Evolutionary conservation across 2,797 vertebrate genomes (phyloP), one percentile per base, ranked within the genome.

Genomic region (Poeciliopsis infans): DNA sequence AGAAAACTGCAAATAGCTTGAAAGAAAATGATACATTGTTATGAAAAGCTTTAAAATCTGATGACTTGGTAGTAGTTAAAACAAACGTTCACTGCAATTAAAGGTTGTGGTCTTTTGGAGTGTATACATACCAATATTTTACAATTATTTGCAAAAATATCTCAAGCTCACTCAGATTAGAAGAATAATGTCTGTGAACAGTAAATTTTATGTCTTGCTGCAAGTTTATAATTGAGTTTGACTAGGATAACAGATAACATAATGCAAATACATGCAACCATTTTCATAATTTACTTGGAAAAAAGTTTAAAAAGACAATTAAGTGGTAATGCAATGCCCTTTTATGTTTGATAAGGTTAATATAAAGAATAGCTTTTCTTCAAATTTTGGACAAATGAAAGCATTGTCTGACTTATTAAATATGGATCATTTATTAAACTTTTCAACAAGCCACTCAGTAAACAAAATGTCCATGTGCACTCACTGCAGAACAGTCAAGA

Each of bases 391-490:
- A 10, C 47, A 11, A 73, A 64, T 75, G 1, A 57, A 41, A 13
- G 76, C 12, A 71, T 31, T 33, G 11, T 13, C 71, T 11, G 61
- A 72, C 39, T 83, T 75, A 68, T 82, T 86, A 15, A 89, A 82
- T 49, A 76, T 20, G 80, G 79, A 78, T 83, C 0, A 46, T 95
- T 94, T 94, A 94, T 92, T 94, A 70, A 91, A 87, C 33, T 36
- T 79, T 81, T 15, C 53, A 16, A 78, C 36, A 71, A 23, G 71
- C 53, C 82, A 84, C 79, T 84, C 68, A 79, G 55, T 83, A 80
- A 86, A 85, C 73, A 87, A 77, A 74, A 39, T 12, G 66, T 84
- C 72, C 10, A 64, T 78, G 74, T 85, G 47, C 61, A 86, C 55
- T 84, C 46, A 70, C 36, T 79, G 80, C 64, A 75, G 64, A 87